Evolutionary conservation across 2,113 vertebrate genomes (phyloP).

Genomic region (Erythrocebus patas): DNA sequence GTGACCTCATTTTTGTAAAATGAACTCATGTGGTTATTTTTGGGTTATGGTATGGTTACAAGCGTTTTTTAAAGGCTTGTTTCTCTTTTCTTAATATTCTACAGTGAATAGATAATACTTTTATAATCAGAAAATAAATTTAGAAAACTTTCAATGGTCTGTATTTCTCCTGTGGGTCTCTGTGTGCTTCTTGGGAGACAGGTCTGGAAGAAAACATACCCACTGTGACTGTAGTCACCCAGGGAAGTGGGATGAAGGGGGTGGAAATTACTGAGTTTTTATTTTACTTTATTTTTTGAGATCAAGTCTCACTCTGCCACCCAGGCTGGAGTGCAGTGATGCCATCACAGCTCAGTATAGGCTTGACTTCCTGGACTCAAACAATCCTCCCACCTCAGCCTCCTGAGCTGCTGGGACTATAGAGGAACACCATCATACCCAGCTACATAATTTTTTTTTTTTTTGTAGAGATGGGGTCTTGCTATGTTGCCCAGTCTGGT

Average conservation of each 20-base stretch:
- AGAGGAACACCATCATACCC: no score
- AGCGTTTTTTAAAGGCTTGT: not conserved
- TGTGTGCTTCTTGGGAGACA: not conserved
- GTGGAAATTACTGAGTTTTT: not conserved
- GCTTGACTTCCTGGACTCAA: no score
- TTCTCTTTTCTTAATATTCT: slow-evolving; percentile 1
- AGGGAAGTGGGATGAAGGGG: not conserved
- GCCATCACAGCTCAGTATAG: no score
- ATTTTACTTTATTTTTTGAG: no score
- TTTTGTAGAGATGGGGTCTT: no score
- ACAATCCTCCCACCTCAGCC: no score
- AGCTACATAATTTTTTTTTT: no score
- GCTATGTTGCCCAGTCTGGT: no score
- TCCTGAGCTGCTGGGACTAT: no score
- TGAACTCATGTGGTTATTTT: not conserved
- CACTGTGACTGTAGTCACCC: not conserved
- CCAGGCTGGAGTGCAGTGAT: no score
- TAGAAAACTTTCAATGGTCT: not conserved
- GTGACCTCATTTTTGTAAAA: not conserved
- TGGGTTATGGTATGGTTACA: not conserved
- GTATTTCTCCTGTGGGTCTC: not conserved
- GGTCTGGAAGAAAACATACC: not conserved
- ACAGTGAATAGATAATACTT: not conserved
- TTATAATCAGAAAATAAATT: not conserved
- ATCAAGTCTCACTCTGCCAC: no score